Evolutionary conservation across 2,888 invertebrate species (phyloP).

Genomic region (Ennomos fuscantarius): DNA sequence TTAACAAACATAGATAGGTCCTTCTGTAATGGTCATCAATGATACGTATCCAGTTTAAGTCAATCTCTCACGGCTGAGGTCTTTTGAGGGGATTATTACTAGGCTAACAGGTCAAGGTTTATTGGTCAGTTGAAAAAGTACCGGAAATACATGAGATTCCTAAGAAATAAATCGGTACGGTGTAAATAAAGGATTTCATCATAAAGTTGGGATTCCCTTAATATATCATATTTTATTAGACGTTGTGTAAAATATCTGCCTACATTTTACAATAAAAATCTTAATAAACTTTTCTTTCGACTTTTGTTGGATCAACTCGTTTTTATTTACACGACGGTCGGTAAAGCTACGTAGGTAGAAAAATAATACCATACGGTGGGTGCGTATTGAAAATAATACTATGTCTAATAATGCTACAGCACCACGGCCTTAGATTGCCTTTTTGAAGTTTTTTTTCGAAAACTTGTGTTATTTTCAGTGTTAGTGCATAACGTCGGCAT

Average conservation of each 20-base stretch:
- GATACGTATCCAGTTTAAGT: slow-evolving; percentile 9
- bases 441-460: too few species aligned
- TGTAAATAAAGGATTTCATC: neutral
- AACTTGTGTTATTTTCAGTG: too few species aligned
- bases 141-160: slow-evolving; percentile 33
- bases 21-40: slow-evolving; percentile 8
- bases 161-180: slow-evolving; percentile 13
- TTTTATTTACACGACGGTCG: too few species aligned
- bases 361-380: too few species aligned
- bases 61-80: neutral
- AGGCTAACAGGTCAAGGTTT: slow-evolving; percentile 5
- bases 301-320: too few species aligned
- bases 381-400: too few species aligned
- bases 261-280: neutral
- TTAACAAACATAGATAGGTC: slow-evolving; percentile 4
- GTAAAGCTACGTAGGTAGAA: too few species aligned
- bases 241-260: neutral
- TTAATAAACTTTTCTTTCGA: neutral
- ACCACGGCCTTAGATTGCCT: too few species aligned
- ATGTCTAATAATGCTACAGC: too few species aligned
- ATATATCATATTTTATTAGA: neutral
- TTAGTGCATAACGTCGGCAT: too few species aligned
- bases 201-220: neutral
- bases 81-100: neutral
- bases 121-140: slow-evolving; percentile 10